These are phyloP conservation scores for Pterocles orientalis DNA, from an alignment of 2,113 vertebrate species.

Conservation along the genomic window DNA sequence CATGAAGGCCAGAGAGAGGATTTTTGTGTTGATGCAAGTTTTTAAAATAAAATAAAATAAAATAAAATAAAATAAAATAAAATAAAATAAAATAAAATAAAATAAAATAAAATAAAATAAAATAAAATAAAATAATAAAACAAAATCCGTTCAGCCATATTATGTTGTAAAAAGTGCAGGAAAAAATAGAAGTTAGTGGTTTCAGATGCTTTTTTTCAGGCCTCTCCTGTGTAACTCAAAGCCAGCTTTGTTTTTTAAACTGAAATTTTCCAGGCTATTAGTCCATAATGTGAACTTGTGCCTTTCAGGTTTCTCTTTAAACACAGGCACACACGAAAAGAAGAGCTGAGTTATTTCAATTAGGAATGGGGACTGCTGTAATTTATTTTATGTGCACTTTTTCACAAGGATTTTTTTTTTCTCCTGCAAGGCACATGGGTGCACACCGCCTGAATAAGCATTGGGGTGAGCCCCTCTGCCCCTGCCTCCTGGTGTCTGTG, in stretches of 20 bases:
- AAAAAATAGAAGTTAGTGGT: slow-evolving; percentile 52
- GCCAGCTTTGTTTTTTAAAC: slow-evolving; percentile 74
- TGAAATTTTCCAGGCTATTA: slow-evolving; percentile 70
- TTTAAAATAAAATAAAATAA: slow-evolving; percentile 6
- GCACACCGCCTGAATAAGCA: not conserved
- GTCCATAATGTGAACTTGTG: slow-evolving; percentile 65
- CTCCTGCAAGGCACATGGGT: not conserved
- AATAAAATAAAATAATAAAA: slow-evolving; percentile 75
- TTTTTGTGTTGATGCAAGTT: slow-evolving; percentile 59
- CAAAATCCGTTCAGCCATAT: slow-evolving; percentile 48
- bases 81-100: slow-evolving; percentile 72
- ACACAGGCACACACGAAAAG: slow-evolving; percentile 41
- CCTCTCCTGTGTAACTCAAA: slow-evolving; percentile 70
- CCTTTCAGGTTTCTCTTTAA: slow-evolving; percentile 66
- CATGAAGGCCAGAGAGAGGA: slow-evolving; percentile 54
- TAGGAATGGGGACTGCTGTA: slow-evolving; percentile 6
- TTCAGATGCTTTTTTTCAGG: slow-evolving; percentile 54
- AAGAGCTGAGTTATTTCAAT: slow-evolving; percentile 52
- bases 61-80: slow-evolving; percentile 74
- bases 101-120: too few species aligned
- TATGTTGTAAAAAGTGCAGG: slow-evolving; percentile 57
- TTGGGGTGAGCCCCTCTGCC: not conserved
- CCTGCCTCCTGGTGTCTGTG: not conserved
- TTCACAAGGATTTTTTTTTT: not conserved
- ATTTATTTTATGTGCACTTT: slow-evolving; percentile 48